Evolutionary conservation across 1,140 invertebrate genomes (phyloP), one percentile per base, ranked within the genome.

Genomic region (Heterodera schachtii): DNA sequence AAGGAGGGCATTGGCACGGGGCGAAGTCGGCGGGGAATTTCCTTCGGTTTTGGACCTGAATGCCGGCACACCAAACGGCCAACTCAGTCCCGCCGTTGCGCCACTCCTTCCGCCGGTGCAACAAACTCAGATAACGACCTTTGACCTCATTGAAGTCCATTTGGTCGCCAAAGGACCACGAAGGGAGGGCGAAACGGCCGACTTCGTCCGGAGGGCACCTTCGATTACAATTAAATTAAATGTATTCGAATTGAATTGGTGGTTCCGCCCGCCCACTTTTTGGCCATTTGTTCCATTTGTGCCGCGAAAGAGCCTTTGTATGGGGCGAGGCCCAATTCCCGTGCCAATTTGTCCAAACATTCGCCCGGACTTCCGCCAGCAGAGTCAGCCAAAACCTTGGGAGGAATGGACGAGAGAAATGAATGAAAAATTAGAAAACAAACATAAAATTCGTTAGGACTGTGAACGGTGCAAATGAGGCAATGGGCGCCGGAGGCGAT

Each of bases 401-500:
- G 1, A 16, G 11, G 19, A 64, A 64, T 64, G 1, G 11, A 3
- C 1, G 6, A 43, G 3, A 9, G 31, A 2, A 71, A 71, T 43
- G 2, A 70, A 31, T 70, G 41, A 41, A 71, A 19, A 3, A 71
- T 31, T n/a, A 43, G 9, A n/a, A 71, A 31, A 31, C 16, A 31
- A 13, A 71, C 69, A 43, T 46, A 7, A 41, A 85, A 85, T 66
- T 83, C 16, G 21, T 66, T 49, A 19, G 81, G 74, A 8, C 71
- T 49, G 11, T 75, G 43, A 31, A 81, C 84, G 6, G 81, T 19
- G 57, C 76, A 78, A 16, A 85, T 11, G 19, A 85, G 60, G 47
- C 81, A 86, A 81, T 85, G 84, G 6, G 71, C 84, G 2, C 84
- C 84, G n/a, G 84, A 86, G 43, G 85, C 73, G 52, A 85, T 57